Evolutionary conservation across 2,888 invertebrate species (phyloP).

Genomic region (Nemapogon koenigi): DNA sequence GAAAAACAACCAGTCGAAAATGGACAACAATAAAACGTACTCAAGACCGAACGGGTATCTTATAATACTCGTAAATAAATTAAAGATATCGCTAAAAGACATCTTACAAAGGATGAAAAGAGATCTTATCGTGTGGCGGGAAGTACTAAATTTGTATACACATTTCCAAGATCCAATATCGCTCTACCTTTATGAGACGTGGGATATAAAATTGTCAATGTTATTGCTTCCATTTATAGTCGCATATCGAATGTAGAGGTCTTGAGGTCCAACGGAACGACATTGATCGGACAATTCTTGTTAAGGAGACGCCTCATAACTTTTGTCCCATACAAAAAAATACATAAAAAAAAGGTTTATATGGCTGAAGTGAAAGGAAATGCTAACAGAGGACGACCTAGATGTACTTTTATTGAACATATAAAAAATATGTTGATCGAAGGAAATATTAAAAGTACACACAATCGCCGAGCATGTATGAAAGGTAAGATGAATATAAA

Average conservation of each 20-base stretch:
- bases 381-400: no score
- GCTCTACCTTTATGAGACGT: slow-evolving; percentile 29
- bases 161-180: slow-evolving; percentile 23
- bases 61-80: slow-evolving; percentile 29
- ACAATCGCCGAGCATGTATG: no score
- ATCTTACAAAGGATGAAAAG: slow-evolving; percentile 25
- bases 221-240: slow-evolving; percentile 28
- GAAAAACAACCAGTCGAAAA: slow-evolving; percentile 29
- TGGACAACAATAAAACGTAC: slow-evolving; percentile 29
- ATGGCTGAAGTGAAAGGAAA: no score
- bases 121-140: slow-evolving; percentile 26
- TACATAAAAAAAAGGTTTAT: no score
- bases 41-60: slow-evolving; percentile 26
- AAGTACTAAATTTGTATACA: slow-evolving; percentile 28
- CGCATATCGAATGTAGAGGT: slow-evolving; percentile 18
- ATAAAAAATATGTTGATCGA: no score
- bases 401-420: no score
- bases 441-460: no score
- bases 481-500: no score
- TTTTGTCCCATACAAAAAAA: no score
- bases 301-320: no score
- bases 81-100: slow-evolving; percentile 27
- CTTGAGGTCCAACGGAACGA: slow-evolving; percentile 11
- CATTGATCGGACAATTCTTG: slow-evolving; percentile 13
- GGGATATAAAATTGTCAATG: slow-evolving; percentile 28